These are phyloP conservation scores for Oreamnos americanus DNA, from an alignment of 2,113 vertebrate genomes.

Conservation along the genomic window DNA sequence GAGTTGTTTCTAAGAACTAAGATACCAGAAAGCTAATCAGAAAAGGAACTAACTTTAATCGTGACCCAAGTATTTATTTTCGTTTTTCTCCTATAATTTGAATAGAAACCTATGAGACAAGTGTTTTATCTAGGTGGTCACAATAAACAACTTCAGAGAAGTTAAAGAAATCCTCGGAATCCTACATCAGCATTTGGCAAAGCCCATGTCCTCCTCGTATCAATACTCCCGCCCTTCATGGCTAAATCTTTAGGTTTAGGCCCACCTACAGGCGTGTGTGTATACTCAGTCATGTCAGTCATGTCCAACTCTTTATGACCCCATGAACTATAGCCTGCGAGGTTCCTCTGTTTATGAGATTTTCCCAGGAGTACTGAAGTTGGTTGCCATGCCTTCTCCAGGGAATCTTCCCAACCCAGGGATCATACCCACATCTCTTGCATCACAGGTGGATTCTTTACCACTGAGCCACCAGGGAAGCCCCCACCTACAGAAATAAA, in stretches of 20 bases:
- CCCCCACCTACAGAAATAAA: neutral
- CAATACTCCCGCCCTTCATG: too few relatives aligned
- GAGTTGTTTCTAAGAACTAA: slow-evolving; percentile 5
- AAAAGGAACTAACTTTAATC: slow-evolving; percentile 27
- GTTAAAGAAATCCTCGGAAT: neutral
- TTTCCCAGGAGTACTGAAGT: neutral
- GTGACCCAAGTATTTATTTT: neutral
- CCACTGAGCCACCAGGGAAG: neutral
- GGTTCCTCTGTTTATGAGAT: neutral
- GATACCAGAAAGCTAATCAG: slow-evolving; percentile 9
- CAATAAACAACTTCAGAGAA: neutral
- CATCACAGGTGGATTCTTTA: neutral
- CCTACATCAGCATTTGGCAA: neutral
- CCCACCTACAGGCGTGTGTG: neutral
- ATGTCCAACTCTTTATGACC: neutral
- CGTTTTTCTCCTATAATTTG: slow-evolving; percentile 28
- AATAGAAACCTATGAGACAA: neutral
- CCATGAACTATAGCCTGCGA: neutral
- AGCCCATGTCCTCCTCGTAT: neutral
- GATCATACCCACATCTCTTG: neutral
- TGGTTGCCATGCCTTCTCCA: neutral
- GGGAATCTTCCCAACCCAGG: neutral
- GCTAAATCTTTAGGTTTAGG: neutral
- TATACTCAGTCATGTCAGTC: neutral
- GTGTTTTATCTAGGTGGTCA: neutral